A percentile compares a stretch with the other conserved stretches of the same genome.
Evolutionary conservation across 2,113 vertebrate genomes (phyloP).

Genomic region (Coptodon bakossiorum): DNA sequence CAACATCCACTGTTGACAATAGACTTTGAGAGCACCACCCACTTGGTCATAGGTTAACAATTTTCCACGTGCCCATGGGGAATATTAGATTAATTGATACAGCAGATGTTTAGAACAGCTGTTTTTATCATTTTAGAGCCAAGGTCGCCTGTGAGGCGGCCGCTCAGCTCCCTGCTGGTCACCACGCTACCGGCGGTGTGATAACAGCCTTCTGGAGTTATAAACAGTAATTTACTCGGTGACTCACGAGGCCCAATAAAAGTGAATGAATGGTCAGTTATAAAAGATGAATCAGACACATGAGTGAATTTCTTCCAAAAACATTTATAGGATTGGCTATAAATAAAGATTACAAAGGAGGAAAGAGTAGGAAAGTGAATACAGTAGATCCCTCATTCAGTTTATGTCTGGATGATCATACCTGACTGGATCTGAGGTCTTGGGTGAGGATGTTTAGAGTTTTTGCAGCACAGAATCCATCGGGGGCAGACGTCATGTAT

Average conservation of each 20-base stretch:
- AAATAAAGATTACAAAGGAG: background rate
- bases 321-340: background rate
- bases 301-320: background rate
- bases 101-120: conserved; percentile 31
- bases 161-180: background rate
- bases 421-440: conserved; percentile 27
- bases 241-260: background rate
- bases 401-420: conserved; percentile 44
- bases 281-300: background rate
- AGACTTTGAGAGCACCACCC: background rate
- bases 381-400: background rate
- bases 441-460: conserved; percentile 43
- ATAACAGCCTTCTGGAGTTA: background rate
- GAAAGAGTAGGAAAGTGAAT: background rate
- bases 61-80: background rate
- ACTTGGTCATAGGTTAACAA: background rate
- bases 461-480: conserved; percentile 61
- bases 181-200: background rate
- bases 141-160: background rate
- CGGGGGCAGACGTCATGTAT: background rate
- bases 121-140: background rate
- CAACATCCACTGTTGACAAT: conserved; percentile 25
- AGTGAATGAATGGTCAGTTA: background rate
- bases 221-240: background rate
- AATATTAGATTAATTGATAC: background rate